Base-by-base conservation (phyloP, 2,113 vertebrate genomes). In the Sinocyclocheilus maitianheensis region DNA sequence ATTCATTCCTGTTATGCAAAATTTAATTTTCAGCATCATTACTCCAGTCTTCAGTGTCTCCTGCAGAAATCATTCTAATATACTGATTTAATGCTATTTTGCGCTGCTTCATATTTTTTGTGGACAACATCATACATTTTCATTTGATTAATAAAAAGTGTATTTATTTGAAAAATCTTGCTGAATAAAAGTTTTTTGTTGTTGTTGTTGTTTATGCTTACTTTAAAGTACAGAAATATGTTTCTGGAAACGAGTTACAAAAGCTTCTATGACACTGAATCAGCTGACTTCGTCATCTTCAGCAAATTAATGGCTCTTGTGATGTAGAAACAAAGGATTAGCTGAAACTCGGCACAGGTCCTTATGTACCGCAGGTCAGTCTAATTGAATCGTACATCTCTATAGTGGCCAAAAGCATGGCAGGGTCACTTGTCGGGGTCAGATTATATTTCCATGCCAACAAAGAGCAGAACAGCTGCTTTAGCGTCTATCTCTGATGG, bases 321-420 rank as follows among this genome's bases (percentile, higher is more conserved):
- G 53, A 72, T 87, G 60, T 5, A 40, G 60, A 76, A 81, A 86
- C 63, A 22, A 63, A 81, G 72, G 34, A 87, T 77, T 43, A 30
- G n/a, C 26, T 62, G 84, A 84, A 90, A 86, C 26, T 26, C 26
- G 83, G 26, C 60, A 76, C 11, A 48, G 46, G 46, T 48, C 46
- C 11, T 48, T 12, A 48, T 12, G 46, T 48, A 48, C 10, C 46
- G 46, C 46, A 48, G 46, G 46, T 48, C 30, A 34, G 34, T 60
- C 60, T 87, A 90, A 92, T 85, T 87, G 86, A 89, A 84, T 88
- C 85, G 63, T 84, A 87, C 79, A 77, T 89, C 89, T 81, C 89
- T 87, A 63, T 30, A 88, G 89, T 84, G 77, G 85, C 65, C 84
- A 71, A 91, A 65, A 84, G 83, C 82, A 86, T 13, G 1, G 34